Conservation (phyloP, 2,888 invertebrate species). For the Microdon myrmicae region DNA sequence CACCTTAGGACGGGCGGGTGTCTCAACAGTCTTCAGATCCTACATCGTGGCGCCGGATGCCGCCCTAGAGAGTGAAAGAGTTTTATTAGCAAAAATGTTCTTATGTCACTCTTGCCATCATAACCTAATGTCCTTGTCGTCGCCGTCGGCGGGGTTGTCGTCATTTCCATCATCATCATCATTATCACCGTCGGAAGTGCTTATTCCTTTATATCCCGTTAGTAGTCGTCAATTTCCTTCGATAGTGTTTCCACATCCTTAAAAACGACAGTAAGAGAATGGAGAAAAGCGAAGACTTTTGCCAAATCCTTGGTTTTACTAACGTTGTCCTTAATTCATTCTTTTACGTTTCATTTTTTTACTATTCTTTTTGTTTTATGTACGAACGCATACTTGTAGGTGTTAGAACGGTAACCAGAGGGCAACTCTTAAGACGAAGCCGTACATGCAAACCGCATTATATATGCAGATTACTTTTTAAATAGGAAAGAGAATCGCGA, state of each 20-base stretch:
- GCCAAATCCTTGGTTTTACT: constrained; percentile 37
- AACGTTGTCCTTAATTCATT: no score
- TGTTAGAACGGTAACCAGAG: constrained; percentile 26
- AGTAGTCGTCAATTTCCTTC: constrained; percentile 44
- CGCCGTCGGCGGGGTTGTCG: constrained; percentile 7
- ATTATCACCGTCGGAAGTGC: constrained; percentile 36
- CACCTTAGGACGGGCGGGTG: neutral
- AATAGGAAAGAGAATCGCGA: constrained; percentile 26
- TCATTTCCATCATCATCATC: no score
- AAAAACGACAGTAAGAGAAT: no score
- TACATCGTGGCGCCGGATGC: neutral
- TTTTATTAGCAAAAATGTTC: constrained; percentile 38
- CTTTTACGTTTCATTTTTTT: constrained; percentile 8
- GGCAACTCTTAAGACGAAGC: constrained; percentile 14
- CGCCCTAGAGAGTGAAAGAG: neutral
- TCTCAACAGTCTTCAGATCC: constrained; percentile 3
- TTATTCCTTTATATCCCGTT: constrained; percentile 28
- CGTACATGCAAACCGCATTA: constrained; percentile 32
- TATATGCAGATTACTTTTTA: constrained; percentile 46
- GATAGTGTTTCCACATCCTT: constrained; percentile 27
- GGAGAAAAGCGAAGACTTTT: constrained; percentile 32
- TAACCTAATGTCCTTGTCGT: no score
- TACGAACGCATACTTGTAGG: constrained; percentile 31
- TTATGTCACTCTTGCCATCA: constrained; percentile 28
- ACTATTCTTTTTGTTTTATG: neutral